Percentiles rank a stretch among this genome's conserved stretches.
Conservation (phyloP, 2,113 vertebrate genomes). For the Lucifuga dentata region DNA sequence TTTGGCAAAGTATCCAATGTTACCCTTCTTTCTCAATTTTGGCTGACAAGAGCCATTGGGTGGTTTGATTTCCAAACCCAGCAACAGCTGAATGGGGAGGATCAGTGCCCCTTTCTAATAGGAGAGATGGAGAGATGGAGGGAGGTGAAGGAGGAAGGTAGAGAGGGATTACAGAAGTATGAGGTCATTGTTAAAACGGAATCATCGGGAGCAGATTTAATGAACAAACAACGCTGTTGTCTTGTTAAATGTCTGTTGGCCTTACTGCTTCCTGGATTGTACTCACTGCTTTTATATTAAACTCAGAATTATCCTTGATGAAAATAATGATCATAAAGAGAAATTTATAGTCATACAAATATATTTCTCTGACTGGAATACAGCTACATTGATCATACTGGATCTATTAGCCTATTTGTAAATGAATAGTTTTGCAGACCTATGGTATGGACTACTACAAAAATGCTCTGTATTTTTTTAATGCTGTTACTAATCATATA, state of each 20-base stretch:
- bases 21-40: constrained; percentile 23
- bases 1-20: constrained; percentile 50
- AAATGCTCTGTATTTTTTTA: no score
- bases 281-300: no score
- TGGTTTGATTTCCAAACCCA: constrained; percentile 58
- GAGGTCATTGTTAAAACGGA: constrained; percentile 57
- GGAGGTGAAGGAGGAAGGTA: constrained; percentile 24
- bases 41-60: constrained; percentile 72
- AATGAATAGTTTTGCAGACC: no score
- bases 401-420: no score
- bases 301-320: no score
- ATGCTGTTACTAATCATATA: no score
- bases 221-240: constrained; percentile 46
- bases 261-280: no score
- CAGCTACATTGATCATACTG: no score
- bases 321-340: no score
- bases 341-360: no score
- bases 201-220: constrained; percentile 18
- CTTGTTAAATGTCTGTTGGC: constrained; percentile 33
- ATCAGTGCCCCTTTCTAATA: constrained; percentile 42
- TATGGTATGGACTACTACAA: no score
- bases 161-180: constrained; percentile 55
- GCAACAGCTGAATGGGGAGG: constrained; percentile 37
- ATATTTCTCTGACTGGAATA: no score
- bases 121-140: constrained; percentile 12